These are phyloP conservation scores for Bombus pascuorum DNA, from an alignment of 1,140 invertebrate species.

Conservation along the genomic window DNA sequence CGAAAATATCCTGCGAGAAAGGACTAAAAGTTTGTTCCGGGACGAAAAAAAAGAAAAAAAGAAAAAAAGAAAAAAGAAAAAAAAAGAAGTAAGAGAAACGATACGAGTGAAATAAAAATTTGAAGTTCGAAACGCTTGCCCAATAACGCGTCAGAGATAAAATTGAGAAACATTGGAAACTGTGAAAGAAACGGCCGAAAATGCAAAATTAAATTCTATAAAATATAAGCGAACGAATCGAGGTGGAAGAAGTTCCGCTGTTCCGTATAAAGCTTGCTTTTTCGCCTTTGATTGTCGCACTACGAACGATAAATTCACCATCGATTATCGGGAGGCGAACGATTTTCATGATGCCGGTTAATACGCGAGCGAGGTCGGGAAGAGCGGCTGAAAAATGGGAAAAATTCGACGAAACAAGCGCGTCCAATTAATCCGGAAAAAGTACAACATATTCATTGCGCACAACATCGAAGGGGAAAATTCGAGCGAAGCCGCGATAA, in stretches of 20 bases:
- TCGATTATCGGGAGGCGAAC: not conserved
- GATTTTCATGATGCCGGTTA: not conserved
- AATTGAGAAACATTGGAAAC: not conserved
- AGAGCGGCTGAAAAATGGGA: not conserved
- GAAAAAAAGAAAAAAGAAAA: not conserved
- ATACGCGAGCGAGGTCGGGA: not conserved
- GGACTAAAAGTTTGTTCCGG: not conserved
- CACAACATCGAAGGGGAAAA: not conserved
- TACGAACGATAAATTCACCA: not conserved
- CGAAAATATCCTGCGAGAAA: not conserved
- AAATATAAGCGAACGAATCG: not conserved
- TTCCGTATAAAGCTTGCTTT: not conserved
- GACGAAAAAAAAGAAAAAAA: accelerated
- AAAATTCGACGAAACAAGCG: not conserved
- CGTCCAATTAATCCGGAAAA: constrained; percentile 9
- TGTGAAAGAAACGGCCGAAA: not conserved
- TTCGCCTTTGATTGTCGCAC: not conserved
- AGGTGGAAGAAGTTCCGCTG: too few relatives aligned
- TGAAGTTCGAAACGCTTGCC: not conserved
- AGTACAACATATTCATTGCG: not conserved
- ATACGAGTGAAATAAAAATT: not conserved
- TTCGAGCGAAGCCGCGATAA: not conserved
- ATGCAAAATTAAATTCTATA: not conserved
- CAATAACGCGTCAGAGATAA: not conserved
- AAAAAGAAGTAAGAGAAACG: not conserved